Evolutionary conservation across 2,113 vertebrate genomes (phyloP).

Genomic region (Vireo altiloquus): DNA sequence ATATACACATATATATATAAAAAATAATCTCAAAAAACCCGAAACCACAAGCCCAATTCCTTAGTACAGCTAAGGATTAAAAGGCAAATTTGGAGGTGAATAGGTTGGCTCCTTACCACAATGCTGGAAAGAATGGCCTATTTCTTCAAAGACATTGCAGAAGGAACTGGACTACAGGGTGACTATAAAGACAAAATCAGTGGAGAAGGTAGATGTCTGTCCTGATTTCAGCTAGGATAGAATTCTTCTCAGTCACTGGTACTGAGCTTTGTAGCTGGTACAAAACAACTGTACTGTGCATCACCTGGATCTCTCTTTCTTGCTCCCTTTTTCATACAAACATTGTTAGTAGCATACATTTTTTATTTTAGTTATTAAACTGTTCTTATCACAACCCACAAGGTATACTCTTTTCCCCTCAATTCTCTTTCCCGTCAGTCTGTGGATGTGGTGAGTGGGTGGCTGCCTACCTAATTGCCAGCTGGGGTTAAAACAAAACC

Average conservation of each 20-base stretch:
- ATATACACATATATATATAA: not conserved
- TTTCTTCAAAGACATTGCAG: not conserved
- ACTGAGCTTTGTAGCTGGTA: not conserved
- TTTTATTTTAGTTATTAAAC: not conserved
- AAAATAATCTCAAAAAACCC: not conserved
- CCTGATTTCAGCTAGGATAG: not conserved
- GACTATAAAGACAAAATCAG: not conserved
- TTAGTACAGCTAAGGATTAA: not conserved
- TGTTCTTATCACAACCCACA: not conserved
- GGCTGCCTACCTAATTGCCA: not conserved
- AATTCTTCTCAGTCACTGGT: not conserved
- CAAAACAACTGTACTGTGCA: not conserved
- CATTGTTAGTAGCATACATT: not conserved
- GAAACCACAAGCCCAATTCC: fast-evolving
- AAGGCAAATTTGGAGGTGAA: not conserved
- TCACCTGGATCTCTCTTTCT: not conserved
- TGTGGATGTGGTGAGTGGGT: not conserved
- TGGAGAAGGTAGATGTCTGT: not conserved
- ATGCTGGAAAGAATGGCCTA: not conserved
- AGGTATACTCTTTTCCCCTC: too few species aligned
- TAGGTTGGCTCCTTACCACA: not conserved
- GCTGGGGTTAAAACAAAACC: not conserved
- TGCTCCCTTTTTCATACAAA: not conserved
- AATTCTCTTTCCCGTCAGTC: not conserved
- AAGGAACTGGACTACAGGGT: not conserved